Conservation (phyloP, 1,140 invertebrate species). For the Drosophila ambigua region DNA sequence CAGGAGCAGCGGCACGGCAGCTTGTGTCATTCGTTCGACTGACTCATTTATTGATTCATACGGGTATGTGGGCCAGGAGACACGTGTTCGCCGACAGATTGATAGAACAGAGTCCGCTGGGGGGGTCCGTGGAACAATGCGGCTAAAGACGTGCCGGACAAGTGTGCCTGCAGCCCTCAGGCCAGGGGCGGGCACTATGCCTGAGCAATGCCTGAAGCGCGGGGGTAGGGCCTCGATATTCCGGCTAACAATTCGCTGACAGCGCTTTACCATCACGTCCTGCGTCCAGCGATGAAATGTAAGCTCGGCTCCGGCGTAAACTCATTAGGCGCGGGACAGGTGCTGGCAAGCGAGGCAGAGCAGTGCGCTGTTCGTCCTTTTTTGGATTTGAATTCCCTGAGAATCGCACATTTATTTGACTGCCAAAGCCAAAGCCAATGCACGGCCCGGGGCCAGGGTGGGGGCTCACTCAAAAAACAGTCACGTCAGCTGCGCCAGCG, state of each 20-base stretch:
- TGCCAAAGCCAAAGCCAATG: constrained; percentile 3
- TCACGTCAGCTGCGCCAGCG: constrained; percentile 24
- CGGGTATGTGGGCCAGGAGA: constrained; percentile 11
- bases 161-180: constrained; percentile 10
- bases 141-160: constrained; percentile 19
- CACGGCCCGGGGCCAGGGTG: not conserved
- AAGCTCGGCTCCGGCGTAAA: constrained; percentile 11
- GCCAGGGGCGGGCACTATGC: not conserved
- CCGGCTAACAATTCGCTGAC: constrained; percentile 22
- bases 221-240: too few relatives aligned
- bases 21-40: constrained; percentile 68
- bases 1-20: constrained; percentile 9
- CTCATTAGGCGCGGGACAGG: constrained; percentile 37
- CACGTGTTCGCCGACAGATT: constrained; percentile 46
- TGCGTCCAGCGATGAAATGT: constrained; percentile 10
- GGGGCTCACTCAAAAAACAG: constrained; percentile 18
- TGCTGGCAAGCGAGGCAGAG: not conserved
- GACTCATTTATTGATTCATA: constrained; percentile 72
- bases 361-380: too few relatives aligned
- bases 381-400: constrained; percentile 6
- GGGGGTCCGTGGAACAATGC: constrained; percentile 11
- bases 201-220: too few relatives aligned
- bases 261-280: constrained; percentile 63
- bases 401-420: constrained; percentile 31
- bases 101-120: constrained; percentile 8